These are phyloP conservation scores for Thripadectes ignobilis DNA, from an alignment of 2,797 vertebrate genomes.

Conservation along the genomic window DNA sequence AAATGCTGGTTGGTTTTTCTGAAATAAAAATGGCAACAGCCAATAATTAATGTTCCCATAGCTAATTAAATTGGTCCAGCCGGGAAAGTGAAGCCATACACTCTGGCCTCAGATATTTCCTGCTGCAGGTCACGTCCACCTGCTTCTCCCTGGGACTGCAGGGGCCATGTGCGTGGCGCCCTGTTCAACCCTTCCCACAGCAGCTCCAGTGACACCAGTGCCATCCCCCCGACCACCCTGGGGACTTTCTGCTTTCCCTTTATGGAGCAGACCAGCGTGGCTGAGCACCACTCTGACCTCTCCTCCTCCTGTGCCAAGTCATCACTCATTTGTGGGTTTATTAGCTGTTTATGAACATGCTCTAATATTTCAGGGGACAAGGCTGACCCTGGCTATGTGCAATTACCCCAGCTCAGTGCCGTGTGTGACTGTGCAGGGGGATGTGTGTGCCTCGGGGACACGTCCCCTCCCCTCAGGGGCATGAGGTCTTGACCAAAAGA, in stretches of 20 bases:
- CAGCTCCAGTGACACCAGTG: background rate
- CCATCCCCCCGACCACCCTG: background rate
- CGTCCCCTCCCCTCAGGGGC: rapidly evolving
- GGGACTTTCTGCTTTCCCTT: background rate
- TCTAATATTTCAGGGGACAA: background rate
- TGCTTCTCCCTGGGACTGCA: no score
- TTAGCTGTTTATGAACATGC: background rate
- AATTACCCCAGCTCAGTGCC: rapidly evolving
- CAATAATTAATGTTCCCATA: background rate
- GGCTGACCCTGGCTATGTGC: background rate
- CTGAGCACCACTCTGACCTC: background rate
- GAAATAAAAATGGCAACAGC: background rate
- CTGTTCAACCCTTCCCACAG: background rate
- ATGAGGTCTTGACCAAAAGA: background rate
- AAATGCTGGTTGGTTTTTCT: background rate
- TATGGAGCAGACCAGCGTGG: background rate
- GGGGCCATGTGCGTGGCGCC: rapidly evolving
- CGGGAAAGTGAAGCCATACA: background rate
- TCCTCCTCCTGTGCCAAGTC: background rate
- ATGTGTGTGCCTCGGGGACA: background rate
- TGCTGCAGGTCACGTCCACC: background rate
- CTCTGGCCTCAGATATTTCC: background rate
- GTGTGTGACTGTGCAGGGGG: background rate
- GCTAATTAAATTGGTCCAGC: background rate
- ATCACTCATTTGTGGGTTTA: background rate